phyloP scores from a whole-genome alignment of 53 echinoderm and acorn worm species.

The Glandiceps talaboti region DNA sequence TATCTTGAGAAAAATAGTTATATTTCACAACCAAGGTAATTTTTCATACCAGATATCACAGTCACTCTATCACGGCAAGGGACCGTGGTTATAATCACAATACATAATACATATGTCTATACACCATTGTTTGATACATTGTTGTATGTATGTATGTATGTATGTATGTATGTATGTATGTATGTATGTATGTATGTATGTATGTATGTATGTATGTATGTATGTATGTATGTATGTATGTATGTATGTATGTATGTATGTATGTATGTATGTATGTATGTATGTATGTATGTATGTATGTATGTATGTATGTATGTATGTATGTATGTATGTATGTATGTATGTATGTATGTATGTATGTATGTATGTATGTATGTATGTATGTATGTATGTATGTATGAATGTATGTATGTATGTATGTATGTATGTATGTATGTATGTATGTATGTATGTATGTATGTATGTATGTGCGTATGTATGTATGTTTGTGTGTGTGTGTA shows the following conservation, averaged over 20 bases:
- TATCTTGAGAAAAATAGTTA: too few relatives aligned
- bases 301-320: conserved; percentile 3
- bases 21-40: too few relatives aligned
- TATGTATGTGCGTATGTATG: not conserved
- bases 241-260: conserved; percentile 9
- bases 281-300: conserved; percentile 13
- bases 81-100: too few relatives aligned
- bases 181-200: conserved; percentile 17
- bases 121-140: not conserved
- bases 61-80: too few relatives aligned
- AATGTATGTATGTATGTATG: conserved; percentile 6
- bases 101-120: too few relatives aligned
- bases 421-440: conserved; percentile 1
- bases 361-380: conserved; percentile 12
- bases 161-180: conserved; percentile 4
- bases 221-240: conserved; percentile 6
- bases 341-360: conserved; percentile 7
- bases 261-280: conserved; percentile 10
- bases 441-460: not conserved
- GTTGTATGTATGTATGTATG: conserved; percentile 6
- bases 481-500: not conserved
- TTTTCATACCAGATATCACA: too few relatives aligned
- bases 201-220: conserved; percentile 7
- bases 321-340: conserved; percentile 7
- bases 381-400: conserved; percentile 12